Percentiles rank a stretch among this genome's conserved stretches.
phyloP scores from a whole-genome alignment of 1,140 invertebrate species.

The Drosophila pseudoobscura region DNA sequence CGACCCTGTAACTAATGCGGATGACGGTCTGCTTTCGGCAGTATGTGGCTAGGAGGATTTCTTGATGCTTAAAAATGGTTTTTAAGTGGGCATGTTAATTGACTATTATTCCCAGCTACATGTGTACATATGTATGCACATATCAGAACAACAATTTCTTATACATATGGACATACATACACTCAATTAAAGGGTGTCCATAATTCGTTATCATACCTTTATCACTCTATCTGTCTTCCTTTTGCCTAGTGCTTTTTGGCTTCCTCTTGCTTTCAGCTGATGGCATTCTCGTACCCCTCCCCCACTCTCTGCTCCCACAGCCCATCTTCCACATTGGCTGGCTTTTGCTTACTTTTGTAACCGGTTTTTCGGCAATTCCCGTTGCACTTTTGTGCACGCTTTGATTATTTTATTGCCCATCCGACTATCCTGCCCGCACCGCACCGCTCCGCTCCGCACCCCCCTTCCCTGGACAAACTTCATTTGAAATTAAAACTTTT shows the following conservation, averaged over 20 bases:
- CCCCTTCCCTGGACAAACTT: constrained; percentile 55
- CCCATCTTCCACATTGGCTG: background rate
- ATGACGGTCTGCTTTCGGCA: no score
- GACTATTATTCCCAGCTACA: no score
- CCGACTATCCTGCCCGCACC: background rate
- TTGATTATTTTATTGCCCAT: constrained; percentile 79
- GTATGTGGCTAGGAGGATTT: no score
- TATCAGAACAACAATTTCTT: no score
- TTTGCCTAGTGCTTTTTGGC: constrained; percentile 21
- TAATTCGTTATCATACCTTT: background rate
- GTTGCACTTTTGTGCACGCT: constrained; percentile 78
- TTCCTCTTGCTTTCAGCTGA: constrained; percentile 32
- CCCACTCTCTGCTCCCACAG: background rate
- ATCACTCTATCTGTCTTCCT: background rate
- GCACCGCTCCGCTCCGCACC: background rate
- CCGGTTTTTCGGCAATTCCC: constrained; percentile 75
- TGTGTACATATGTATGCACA: no score
- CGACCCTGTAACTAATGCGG: constrained; percentile 6
- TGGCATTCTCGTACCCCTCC: constrained; percentile 8
- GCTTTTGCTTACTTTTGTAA: constrained; percentile 67
- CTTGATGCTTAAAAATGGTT: no score
- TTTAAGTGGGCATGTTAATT: no score
- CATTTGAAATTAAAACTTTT: constrained; percentile 79
- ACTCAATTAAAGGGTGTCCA: constrained; percentile 1
- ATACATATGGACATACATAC: no score